Conservation (phyloP, 2,888 invertebrate species). For the Auanema sp. region DNA sequence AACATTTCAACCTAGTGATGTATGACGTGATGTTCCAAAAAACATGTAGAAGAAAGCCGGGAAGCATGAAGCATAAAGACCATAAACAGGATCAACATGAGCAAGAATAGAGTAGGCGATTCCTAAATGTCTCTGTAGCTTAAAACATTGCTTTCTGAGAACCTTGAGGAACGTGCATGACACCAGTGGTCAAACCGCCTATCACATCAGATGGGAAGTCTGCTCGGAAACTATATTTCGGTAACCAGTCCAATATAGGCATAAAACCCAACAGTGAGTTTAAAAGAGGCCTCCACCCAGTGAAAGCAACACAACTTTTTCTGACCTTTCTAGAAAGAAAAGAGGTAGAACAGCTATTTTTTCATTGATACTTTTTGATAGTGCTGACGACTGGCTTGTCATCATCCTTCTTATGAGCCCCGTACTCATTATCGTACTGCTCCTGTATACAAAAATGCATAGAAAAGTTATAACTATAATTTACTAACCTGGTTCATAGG, state of each 20-base stretch:
- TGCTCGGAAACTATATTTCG: conserved; percentile 13
- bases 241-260: conserved; percentile 20
- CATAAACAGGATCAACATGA: conserved; percentile 67
- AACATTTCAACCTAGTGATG: conserved; percentile 75
- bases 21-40: conserved; percentile 84
- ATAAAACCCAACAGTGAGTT: conserved; percentile 13
- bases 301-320: too few species aligned
- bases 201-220: conserved; percentile 19
- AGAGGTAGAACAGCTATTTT: too few species aligned
- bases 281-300: neutral
- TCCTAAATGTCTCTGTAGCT: conserved; percentile 57
- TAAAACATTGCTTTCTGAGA: neutral
- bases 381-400: too few species aligned
- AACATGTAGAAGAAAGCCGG: conserved; percentile 84
- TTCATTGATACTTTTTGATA: too few species aligned
- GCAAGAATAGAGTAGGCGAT: conserved; percentile 69
- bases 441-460: neutral
- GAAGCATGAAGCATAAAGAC: conserved; percentile 86
- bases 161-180: conserved; percentile 25
- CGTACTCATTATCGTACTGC: conserved; percentile 2
- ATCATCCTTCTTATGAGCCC: too few species aligned
- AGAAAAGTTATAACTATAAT: neutral
- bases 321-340: too few species aligned
- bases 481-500: conserved; percentile 17
- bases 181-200: conserved; percentile 21